Evolutionary conservation across 2,797 vertebrate genomes (phyloP), one percentile per base, ranked within the genome.

Genomic region (Microhierax caerulescens): DNA sequence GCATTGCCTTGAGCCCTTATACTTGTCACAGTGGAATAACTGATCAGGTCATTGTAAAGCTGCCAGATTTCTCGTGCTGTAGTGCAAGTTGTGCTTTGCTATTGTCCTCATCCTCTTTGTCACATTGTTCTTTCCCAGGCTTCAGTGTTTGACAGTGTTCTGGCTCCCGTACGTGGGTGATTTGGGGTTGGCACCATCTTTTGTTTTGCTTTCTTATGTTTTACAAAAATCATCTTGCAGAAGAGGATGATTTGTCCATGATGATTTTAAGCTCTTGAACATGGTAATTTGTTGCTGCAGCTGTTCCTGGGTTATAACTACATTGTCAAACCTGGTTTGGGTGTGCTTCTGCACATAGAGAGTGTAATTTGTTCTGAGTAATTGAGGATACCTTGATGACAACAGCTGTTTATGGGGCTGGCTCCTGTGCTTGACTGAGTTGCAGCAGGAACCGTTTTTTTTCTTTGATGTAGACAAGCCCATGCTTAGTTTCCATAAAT

Each of bases 371-470:
- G 59, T 73, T 90, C 54, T 56, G 75, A 95, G 79, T 86, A 86
- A 92, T 82, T 92, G 90, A 92, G 74, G 85, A 53, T 92, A 95
- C 85, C 94, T 97, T 88, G 76, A 69, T 92, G 57, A 84, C 76
- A 93, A 63, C 88, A 95, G 83, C 79, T 94, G 75, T 75, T 93
- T 73, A 6, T 59, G 82, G 63, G 85, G 73, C 83, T 43, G 76
- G 88, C 60, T 82, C 67, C 80, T 64, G 48, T 67, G 80, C 90
- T 85, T 87, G 69, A n/a, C 80, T 76, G 74, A 69, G 28, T 61
- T 78, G 74, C 73, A 80, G 14, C 63, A 67, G 51, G 50, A 56
- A 47, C 23, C 82, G 39, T 1, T 75, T 88, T 84, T 84, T 90
- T 16, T 22, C 54, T 90, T 95, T 92, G 43, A 50, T 86, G 48